Base-by-base conservation (phyloP, 2,888 invertebrate genomes). In the Zhuqinia jingwanae region DNA sequence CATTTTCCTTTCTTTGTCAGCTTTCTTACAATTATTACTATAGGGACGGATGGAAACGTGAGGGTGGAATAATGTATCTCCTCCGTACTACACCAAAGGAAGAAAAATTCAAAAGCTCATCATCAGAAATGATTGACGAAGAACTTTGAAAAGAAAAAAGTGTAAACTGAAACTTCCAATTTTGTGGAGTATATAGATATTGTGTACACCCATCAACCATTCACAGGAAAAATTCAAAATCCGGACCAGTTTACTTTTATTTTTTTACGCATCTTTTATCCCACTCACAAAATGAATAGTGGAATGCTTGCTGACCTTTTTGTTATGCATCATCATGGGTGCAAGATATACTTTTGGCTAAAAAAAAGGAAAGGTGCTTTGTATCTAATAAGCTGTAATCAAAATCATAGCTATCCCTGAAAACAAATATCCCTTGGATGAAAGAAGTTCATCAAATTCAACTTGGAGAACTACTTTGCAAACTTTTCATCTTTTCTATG, bases 131-230 rank as follows among this genome's bases (percentile, higher is more conserved):
- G 2, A 60, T 60, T 25, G 22, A 22, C 17, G 17, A 63, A 63
- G 36, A 1, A 2, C 17, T 30, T 60, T 25, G 25, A 36, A 70
- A 70, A 60, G 70, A 53, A 56, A 42, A 11, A 42, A 11, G 11
- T 76, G 83, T 76, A 83, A 83, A 76, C 75, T 83, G 56, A 83
- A 65, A 83, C 83, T 76, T 42, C 11, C 30, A 2, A 2, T 53
- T 53, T 20, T 79, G 76, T 17, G 8, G 36, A 36, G 36, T 3
- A n/a, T n/a, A n/a, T n/a, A n/a, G n/a, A n/a, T n/a, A 36, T 8
- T 36, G 36, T 36, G 36, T 36, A 36, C 36, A 36, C 36, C 36
- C 36, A 36, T 36, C 36, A 3, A 8, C 15, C 50, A 50, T n/a
- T 50, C n/a, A 50, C n/a, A n/a, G 50, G 50, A 50, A 15, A 13